Evolutionary conservation across 2,797 vertebrate species (phyloP).

Genomic region (Chaetophractus vellerosus): DNA sequence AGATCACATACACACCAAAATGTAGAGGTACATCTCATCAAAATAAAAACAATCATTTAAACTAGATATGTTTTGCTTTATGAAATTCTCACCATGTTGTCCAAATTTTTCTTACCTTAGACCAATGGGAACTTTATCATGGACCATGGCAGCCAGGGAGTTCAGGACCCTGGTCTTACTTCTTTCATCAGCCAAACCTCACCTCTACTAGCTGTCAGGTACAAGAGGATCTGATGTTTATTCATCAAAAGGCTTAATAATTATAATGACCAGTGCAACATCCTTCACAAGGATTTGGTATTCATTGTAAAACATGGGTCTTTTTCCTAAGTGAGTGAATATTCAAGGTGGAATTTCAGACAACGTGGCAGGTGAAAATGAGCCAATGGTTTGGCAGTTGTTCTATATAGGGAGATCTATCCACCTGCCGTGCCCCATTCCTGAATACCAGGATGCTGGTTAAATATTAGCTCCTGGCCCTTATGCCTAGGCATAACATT

Average conservation of each 20-base stretch:
- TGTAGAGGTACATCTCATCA: fast-evolving
- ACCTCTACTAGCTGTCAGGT: fast-evolving
- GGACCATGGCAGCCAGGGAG: fast-evolving
- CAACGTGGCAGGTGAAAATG: fast-evolving
- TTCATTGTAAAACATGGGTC: fast-evolving
- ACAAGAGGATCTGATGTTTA: fast-evolving
- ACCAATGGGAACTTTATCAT: not conserved
- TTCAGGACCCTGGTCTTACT: not conserved
- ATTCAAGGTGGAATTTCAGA: not conserved
- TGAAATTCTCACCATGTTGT: not conserved
- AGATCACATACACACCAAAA: fast-evolving
- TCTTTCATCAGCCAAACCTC: not conserved
- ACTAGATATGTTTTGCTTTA: fast-evolving
- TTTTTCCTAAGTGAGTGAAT: fast-evolving
- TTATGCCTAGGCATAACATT: fast-evolving
- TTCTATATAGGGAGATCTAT: fast-evolving
- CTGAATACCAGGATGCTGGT: fast-evolving
- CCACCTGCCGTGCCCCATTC: fast-evolving
- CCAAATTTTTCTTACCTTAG: not conserved
- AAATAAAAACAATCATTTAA: fast-evolving
- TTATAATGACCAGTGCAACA: fast-evolving
- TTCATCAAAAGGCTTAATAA: too few species aligned
- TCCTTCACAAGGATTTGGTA: fast-evolving
- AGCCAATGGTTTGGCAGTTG: fast-evolving
- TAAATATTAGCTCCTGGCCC: not conserved